phyloP scores from a whole-genome alignment of 2,113 vertebrate genomes.

The Bubo scandiacus region DNA sequence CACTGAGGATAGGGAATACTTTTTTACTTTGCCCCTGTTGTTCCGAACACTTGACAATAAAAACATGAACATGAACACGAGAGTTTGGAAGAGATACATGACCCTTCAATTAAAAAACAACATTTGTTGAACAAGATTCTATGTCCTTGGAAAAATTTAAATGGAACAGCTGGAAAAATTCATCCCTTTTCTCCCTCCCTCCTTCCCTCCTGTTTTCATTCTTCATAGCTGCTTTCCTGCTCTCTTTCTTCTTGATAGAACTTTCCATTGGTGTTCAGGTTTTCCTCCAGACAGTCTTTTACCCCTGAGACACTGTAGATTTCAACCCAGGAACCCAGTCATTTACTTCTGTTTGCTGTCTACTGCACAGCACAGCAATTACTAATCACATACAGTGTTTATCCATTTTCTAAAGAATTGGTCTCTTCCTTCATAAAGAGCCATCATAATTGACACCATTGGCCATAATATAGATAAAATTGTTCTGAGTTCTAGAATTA shows the following conservation, averaged over 20 bases:
- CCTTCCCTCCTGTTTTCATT: not conserved
- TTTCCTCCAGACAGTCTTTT: not conserved
- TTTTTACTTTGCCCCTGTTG: not conserved
- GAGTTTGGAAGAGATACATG: not conserved
- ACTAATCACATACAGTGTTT: not conserved
- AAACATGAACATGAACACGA: not conserved
- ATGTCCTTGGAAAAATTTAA: not conserved
- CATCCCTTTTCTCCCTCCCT: not conserved
- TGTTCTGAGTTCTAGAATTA: not conserved
- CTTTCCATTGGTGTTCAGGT: not conserved
- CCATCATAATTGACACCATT: not conserved
- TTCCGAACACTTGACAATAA: not conserved
- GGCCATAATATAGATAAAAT: not conserved
- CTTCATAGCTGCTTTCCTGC: not conserved
- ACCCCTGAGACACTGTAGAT: not conserved
- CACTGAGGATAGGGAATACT: not conserved
- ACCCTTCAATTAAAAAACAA: not conserved
- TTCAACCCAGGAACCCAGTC: not conserved
- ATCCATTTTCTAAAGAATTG: conserved; percentile 6
- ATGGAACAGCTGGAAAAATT: not conserved
- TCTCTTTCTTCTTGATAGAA: not conserved
- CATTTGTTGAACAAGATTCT: not conserved
- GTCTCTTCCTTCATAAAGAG: not conserved
- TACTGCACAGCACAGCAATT: not conserved
- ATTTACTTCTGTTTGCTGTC: not conserved